These are phyloP conservation scores for Athalia rosae DNA, from an alignment of 2,888 invertebrate genomes.

Conservation along the genomic window DNA sequence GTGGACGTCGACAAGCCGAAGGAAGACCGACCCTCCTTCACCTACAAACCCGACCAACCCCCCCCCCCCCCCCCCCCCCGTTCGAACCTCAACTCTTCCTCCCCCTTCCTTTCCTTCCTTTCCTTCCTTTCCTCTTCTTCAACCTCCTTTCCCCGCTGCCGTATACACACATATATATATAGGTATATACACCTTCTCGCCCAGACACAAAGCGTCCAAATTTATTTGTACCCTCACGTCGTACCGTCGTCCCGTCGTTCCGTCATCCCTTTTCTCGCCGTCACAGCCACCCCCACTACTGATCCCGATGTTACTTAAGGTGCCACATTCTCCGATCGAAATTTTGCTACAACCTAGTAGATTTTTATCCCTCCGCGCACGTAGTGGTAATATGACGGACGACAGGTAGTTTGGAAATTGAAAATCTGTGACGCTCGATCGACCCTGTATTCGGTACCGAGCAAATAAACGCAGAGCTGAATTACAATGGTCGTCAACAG, in stretches of 20 bases:
- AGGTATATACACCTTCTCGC: not conserved
- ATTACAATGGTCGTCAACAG: no score
- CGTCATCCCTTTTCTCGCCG: slow-evolving; percentile 6
- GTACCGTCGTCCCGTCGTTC: slow-evolving; percentile 1
- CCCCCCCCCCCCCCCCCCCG: no score
- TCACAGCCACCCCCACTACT: no score
- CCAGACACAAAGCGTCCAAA: slow-evolving; percentile 31
- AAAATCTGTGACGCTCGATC: no score
- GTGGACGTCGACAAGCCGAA: slow-evolving; percentile 39
- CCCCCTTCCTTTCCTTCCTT: not conserved
- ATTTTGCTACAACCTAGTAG: not conserved
- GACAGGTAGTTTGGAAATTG: no score
- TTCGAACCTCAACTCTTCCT: not conserved
- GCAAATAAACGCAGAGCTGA: no score
- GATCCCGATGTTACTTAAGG: no score
- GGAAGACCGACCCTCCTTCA: slow-evolving; percentile 48
- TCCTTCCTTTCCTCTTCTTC: not conserved
- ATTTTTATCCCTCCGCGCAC: not conserved
- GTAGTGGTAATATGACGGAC: not conserved
- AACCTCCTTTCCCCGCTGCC: not conserved
- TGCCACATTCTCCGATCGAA: not conserved
- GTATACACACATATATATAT: no score
- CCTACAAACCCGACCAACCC: no score
- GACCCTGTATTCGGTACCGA: no score
- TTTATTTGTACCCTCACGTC: slow-evolving; percentile 34